phyloP scores from a whole-genome alignment of 2,113 vertebrate species.

The Crotophaga sulcirostris region DNA sequence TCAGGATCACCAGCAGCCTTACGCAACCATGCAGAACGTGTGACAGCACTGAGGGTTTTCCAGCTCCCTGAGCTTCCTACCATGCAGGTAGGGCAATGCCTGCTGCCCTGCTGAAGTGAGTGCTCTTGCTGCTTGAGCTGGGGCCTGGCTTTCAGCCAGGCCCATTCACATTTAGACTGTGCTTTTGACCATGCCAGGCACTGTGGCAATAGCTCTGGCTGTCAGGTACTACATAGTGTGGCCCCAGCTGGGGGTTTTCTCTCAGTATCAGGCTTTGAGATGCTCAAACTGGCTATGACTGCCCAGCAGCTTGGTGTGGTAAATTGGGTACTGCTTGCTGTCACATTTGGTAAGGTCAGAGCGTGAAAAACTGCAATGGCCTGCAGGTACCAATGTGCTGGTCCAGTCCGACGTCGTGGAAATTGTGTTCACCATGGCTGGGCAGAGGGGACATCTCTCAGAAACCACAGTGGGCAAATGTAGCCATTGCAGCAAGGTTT shows the following conservation, averaged over 20 bases:
- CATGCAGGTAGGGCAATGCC: neutral
- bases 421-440: neutral
- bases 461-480: neutral
- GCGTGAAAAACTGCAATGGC: neutral
- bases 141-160: neutral
- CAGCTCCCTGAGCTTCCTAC: neutral
- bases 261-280: neutral
- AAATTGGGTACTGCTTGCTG: neutral
- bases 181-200: neutral
- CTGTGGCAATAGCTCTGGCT: neutral
- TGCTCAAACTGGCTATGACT: neutral
- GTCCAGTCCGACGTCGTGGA: neutral
- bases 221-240: neutral
- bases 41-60: neutral
- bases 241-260: neutral
- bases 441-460: neutral
- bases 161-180: neutral
- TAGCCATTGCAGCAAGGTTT: neutral
- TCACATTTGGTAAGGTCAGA: neutral
- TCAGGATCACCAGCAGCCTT: neutral
- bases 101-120: neutral
- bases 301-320: neutral
- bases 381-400: neutral
- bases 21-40: accelerated
- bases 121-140: neutral